Percentiles rank a stretch among this genome's conserved stretches.
Evolutionary conservation across 2,888 invertebrate genomes (phyloP).

Genomic region (Drosophila greeni): DNA sequence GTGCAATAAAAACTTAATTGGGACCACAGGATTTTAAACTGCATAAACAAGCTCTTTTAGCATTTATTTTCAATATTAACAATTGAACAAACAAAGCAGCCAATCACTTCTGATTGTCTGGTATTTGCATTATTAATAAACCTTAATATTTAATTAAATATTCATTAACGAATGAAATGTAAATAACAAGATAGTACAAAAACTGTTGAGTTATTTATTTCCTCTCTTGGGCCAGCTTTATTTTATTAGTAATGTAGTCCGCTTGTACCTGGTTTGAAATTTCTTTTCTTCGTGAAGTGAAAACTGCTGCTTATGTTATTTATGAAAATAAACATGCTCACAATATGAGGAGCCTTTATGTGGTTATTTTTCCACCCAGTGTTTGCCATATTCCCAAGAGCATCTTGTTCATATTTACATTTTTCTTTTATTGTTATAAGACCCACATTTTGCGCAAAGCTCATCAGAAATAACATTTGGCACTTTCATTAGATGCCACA

Average conservation of each 20-base stretch:
- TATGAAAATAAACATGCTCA: conserved; percentile 7
- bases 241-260: background rate
- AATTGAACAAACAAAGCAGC: background rate
- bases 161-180: background rate
- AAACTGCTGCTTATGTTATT: conserved; percentile 4
- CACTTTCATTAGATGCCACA: conserved; percentile 25
- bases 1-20: background rate
- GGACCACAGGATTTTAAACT: background rate
- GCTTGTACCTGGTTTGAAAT: background rate
- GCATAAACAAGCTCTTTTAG: too few species aligned
- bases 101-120: background rate
- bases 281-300: conserved; percentile 2
- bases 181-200: background rate
- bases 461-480: conserved; percentile 36
- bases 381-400: background rate
- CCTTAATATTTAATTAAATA: background rate
- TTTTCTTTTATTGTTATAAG: conserved; percentile 5
- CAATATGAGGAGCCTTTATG: conserved; percentile 1
- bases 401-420: conserved; percentile 1
- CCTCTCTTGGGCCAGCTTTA: background rate
- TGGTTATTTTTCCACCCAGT: background rate
- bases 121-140: background rate
- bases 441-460: conserved; percentile 27
- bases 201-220: background rate
- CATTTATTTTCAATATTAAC: background rate